Base-by-base conservation (phyloP, 2,888 invertebrate genomes). In the Lasioglossum leucozonium region DNA sequence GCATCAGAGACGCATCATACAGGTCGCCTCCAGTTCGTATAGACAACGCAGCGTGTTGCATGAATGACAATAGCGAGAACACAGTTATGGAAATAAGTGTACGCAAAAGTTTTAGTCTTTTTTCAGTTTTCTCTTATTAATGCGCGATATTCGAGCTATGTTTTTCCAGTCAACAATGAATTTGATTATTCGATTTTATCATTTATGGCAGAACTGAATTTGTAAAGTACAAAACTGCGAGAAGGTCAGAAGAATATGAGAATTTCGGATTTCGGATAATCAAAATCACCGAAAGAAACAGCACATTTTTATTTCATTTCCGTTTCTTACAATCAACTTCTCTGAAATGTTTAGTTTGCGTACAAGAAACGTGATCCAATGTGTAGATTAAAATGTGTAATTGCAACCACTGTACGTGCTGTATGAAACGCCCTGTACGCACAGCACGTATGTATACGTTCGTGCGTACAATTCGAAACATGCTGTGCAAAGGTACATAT, bases 1-100 rank as follows among this genome's bases (percentile, higher is more conserved):
- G 51, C 72, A 72, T 67, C 81, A 58, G 55, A 30, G 67, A 42
- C n/a, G 42, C 26, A 47, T 81, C 26, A 47, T 81, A 34, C 55
- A 67, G 67, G 67, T 22, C 34, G 67, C n/a, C 18, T 22, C 13
- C 65, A 65, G 11, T 30, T 16, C 2, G 18, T 18, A 22, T 18
- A 8, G 18, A 34, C 18, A 65, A 34, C 18, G 65, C 18, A 37
- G 11, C n/a, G 18, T 40, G 22, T 67, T 67, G 34, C 11, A 13
- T 40, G 11, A n/a, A 11, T 40, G 11, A 67, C 4, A 37, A 16
- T 18, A 65, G 2, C 18, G 1, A 37, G 1, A 40, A 4, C 8
- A 37, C 34, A 22, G n/a, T 37, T 37, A 11, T 22, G 0, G 1
- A 11, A 67, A 37, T 22, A 47, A 6, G 13, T 47, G 47, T 47